A percentile compares a stretch with the other conserved stretches of the same genome.
Evolutionary conservation across 2,113 vertebrate genomes (phyloP).

Genomic region (Sylvia atricapilla): DNA sequence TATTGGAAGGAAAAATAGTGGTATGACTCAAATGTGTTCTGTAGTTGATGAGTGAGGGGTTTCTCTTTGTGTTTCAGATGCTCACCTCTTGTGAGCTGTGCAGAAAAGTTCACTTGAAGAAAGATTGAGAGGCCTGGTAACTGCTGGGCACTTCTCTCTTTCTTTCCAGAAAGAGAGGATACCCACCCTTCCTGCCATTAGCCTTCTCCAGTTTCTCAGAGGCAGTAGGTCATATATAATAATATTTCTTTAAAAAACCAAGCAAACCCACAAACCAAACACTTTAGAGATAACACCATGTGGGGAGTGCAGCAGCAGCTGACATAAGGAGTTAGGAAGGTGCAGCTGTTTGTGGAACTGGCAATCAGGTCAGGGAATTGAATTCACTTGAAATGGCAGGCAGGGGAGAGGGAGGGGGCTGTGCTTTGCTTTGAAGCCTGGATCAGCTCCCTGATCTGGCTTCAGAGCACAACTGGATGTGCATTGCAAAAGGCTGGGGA

Average conservation of each 20-base stretch:
- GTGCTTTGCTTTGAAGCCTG: neutral
- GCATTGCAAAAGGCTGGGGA: neutral
- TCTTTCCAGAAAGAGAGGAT: neutral
- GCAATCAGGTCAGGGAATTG: neutral
- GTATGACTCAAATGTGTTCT: neutral
- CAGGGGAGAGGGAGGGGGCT: neutral
- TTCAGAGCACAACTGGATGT: neutral
- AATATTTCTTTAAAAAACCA: neutral
- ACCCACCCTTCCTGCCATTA: slow-evolving; percentile 29
- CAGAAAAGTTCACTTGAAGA: neutral
- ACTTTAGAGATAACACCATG: neutral
- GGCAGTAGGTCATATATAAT: neutral
- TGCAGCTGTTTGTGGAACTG: neutral
- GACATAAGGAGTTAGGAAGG: neutral
- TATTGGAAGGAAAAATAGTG: neutral
- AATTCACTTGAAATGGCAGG: neutral
- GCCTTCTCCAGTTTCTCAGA: neutral
- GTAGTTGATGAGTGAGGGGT: neutral
- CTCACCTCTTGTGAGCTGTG: neutral
- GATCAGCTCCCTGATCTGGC: neutral
- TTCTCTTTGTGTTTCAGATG: neutral
- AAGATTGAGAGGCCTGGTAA: neutral
- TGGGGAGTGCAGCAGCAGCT: neutral
- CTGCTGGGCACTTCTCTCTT: neutral
- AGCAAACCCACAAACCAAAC: neutral